phyloP scores from a whole-genome alignment of 2,888 invertebrate genomes.

The Papilio gigon region DNA sequence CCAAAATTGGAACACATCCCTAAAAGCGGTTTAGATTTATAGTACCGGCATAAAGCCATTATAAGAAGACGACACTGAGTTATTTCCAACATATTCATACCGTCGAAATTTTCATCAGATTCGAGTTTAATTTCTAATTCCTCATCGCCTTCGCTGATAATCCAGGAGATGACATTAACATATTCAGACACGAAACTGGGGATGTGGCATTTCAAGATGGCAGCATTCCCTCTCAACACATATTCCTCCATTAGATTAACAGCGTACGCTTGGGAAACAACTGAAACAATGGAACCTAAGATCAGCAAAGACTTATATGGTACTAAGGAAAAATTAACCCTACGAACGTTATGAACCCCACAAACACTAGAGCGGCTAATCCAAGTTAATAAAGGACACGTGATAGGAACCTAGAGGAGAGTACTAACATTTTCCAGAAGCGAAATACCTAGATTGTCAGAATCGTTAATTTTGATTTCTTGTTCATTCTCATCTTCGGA shows the following conservation, averaged over 20 bases:
- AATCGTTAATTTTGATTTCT: slow-evolving; percentile 68
- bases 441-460: slow-evolving; percentile 66
- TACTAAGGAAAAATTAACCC: slow-evolving; percentile 10
- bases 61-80: slow-evolving; percentile 40
- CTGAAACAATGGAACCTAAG: slow-evolving; percentile 82
- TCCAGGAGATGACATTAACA: slow-evolving; percentile 92
- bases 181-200: slow-evolving; percentile 96
- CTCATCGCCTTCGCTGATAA: slow-evolving; percentile 86
- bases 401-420: slow-evolving; percentile 37
- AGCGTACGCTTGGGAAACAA: slow-evolving; percentile 94
- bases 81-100: slow-evolving; percentile 54
- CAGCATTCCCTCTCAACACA: slow-evolving; percentile 94
- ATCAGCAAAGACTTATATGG: slow-evolving; percentile 34
- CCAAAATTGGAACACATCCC: slow-evolving; percentile 61
- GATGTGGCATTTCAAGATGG: slow-evolving; percentile 95
- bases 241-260: slow-evolving; percentile 97
- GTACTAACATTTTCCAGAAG: slow-evolving; percentile 8
- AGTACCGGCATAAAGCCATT: slow-evolving; percentile 28
- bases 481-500: slow-evolving; percentile 84
- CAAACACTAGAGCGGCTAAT: slow-evolving; percentile 3
- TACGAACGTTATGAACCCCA: not conserved
- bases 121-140: slow-evolving; percentile 77
- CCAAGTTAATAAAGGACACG: slow-evolving; percentile 13
- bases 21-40: slow-evolving; percentile 47
- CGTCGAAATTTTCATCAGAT: slow-evolving; percentile 65